phyloP scores from a whole-genome alignment of 2,888 invertebrate species.

The Plagodis pulveraria region DNA sequence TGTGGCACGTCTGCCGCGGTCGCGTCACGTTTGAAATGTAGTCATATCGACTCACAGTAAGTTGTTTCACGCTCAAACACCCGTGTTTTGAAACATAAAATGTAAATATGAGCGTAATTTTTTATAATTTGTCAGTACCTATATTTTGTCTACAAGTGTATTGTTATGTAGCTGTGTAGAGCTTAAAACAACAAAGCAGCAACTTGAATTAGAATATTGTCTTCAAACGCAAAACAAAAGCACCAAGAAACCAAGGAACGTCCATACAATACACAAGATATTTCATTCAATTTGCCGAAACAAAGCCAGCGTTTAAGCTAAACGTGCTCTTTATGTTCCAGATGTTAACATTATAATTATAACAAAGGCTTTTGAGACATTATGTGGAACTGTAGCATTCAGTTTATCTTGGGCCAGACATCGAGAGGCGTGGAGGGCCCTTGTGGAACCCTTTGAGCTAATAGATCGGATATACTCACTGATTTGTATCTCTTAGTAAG shows the following conservation, averaged over 20 bases:
- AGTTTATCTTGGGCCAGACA: conserved; percentile 25
- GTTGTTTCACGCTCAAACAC: too few relatives aligned
- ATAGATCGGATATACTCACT: conserved; percentile 12
- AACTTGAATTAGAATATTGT: too few relatives aligned
- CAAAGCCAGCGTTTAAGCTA: conserved; percentile 19
- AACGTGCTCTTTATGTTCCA: conserved; percentile 13
- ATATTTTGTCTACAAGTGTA: too few relatives aligned
- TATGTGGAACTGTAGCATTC: conserved; percentile 13
- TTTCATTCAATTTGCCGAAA: conserved; percentile 16
- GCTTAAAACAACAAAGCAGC: too few relatives aligned
- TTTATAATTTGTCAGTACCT: too few relatives aligned
- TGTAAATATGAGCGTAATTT: too few relatives aligned
- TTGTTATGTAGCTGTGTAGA: too few relatives aligned
- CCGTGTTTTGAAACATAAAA: too few relatives aligned
- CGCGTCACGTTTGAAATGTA: too few relatives aligned
- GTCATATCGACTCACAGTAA: too few relatives aligned
- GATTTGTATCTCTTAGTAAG: too few relatives aligned
- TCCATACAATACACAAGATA: conserved; percentile 9
- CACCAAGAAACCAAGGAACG: conserved; percentile 1
- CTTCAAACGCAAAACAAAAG: background rate
- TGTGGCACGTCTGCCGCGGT: too few relatives aligned
- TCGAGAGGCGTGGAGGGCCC: conserved; percentile 16
- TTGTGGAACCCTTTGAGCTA: conserved; percentile 16
- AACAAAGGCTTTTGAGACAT: conserved; percentile 15
- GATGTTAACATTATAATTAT: conserved; percentile 22